These are phyloP conservation scores for Tinea pellionella DNA, from an alignment of 2,888 invertebrate species.

Conservation along the genomic window DNA sequence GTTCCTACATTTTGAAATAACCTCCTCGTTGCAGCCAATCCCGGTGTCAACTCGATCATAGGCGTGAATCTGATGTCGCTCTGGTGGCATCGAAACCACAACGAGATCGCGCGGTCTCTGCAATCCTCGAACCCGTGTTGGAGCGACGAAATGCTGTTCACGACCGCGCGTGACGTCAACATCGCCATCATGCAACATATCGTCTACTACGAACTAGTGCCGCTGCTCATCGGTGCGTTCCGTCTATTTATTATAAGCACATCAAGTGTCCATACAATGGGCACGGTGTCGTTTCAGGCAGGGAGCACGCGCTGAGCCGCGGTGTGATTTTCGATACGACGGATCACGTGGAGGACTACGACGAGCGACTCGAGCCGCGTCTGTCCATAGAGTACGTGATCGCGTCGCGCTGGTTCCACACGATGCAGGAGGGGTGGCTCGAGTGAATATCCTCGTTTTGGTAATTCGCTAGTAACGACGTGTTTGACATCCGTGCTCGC, in stretches of 20 bases:
- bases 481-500: background rate
- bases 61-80: slow-evolving; percentile 25
- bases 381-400: slow-evolving; percentile 71
- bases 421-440: slow-evolving; percentile 27
- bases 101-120: slow-evolving; percentile 76
- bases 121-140: slow-evolving; percentile 82
- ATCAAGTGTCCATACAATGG: background rate
- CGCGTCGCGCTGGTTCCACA: slow-evolving; percentile 66
- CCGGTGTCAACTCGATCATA: slow-evolving; percentile 23
- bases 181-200: slow-evolving; percentile 82
- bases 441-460: slow-evolving; percentile 23
- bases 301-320: slow-evolving; percentile 47
- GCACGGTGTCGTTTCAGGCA: slow-evolving; percentile 23
- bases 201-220: slow-evolving; percentile 83
- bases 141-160: slow-evolving; percentile 85
- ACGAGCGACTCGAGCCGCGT: slow-evolving; percentile 63
- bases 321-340: slow-evolving; percentile 28
- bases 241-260: too few relatives aligned
- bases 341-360: slow-evolving; percentile 69
- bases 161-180: slow-evolving; percentile 79
- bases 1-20: background rate
- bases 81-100: slow-evolving; percentile 75
- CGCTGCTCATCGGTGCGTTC: slow-evolving; percentile 77
- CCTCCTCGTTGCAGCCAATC: slow-evolving; percentile 17
- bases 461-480: background rate